Percentiles rank a stretch among this genome's conserved stretches.
These are phyloP conservation scores for Mesaphorura yosii DNA, from an alignment of 1,140 invertebrate species.

Conservation along the genomic window DNA sequence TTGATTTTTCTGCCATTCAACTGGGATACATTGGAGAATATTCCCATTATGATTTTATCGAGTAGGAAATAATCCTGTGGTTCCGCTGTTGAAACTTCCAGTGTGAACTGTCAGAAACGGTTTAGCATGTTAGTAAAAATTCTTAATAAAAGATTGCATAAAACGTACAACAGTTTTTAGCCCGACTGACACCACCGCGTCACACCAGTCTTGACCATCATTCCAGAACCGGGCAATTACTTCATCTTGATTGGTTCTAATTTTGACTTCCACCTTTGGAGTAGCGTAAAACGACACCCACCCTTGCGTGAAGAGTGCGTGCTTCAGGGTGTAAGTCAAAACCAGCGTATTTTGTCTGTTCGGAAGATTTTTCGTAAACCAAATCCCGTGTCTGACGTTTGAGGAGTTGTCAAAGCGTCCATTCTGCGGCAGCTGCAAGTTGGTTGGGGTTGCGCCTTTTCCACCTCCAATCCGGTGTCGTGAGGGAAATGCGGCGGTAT, in stretches of 20 bases:
- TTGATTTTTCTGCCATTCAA: background rate
- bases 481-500: too few relatives aligned
- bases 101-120: background rate
- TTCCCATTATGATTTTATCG: conserved; percentile 17
- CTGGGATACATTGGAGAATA: conserved; percentile 6
- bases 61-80: conserved; percentile 6
- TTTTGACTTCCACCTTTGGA: background rate
- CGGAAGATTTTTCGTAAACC: conserved; percentile 13
- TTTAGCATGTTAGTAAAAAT: background rate
- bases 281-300: conserved; percentile 11
- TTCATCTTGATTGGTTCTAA: conserved; percentile 8
- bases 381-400: conserved; percentile 6
- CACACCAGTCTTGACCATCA: conserved; percentile 22
- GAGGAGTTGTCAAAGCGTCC: too few relatives aligned
- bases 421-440: too few relatives aligned
- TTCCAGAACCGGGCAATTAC: conserved; percentile 13
- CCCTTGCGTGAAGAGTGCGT: conserved; percentile 11
- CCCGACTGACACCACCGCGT: conserved; percentile 16
- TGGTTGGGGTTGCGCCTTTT: too few relatives aligned
- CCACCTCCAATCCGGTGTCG: background rate
- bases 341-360: background rate
- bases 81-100: conserved; percentile 11
- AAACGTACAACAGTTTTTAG: background rate
- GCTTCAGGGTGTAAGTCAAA: conserved; percentile 6
- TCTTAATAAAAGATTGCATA: background rate